Conservation (phyloP, 2,113 vertebrate genomes). For the Anoura caudifer region DNA sequence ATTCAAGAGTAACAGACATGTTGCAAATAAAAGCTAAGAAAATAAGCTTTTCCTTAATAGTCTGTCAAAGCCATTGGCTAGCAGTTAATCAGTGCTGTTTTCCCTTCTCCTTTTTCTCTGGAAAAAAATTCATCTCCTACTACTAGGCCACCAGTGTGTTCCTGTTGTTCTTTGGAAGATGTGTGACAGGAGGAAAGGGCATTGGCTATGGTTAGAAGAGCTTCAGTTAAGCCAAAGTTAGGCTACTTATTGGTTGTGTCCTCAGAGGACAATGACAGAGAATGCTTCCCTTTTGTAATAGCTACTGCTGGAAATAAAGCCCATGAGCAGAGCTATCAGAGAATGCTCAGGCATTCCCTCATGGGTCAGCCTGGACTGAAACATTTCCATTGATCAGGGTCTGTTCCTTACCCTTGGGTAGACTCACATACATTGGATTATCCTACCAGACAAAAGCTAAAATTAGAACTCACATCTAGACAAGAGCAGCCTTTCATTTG, state of each 20-base stretch:
- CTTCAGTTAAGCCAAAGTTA: not conserved
- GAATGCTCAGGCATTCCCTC: not conserved
- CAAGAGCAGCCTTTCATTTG: not conserved
- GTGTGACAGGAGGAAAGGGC: not conserved
- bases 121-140: not conserved
- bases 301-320: not conserved
- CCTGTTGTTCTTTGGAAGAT: not conserved
- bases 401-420: not conserved
- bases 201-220: not conserved
- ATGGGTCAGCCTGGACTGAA: not conserved
- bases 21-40: slow-evolving; percentile 16
- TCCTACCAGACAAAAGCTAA: not conserved
- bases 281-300: not conserved
- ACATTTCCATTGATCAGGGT: not conserved
- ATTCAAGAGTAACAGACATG: slow-evolving; percentile 10
- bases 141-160: not conserved
- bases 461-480: not conserved
- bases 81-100: not conserved
- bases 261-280: not conserved
- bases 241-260: not conserved
- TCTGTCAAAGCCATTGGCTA: not conserved
- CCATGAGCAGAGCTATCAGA: not conserved
- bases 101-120: not conserved
- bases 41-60: slow-evolving; percentile 3
- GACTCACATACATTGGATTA: not conserved